phyloP scores from a whole-genome alignment of 2,797 vertebrate species.

The Xyrichtys novacula region DNA sequence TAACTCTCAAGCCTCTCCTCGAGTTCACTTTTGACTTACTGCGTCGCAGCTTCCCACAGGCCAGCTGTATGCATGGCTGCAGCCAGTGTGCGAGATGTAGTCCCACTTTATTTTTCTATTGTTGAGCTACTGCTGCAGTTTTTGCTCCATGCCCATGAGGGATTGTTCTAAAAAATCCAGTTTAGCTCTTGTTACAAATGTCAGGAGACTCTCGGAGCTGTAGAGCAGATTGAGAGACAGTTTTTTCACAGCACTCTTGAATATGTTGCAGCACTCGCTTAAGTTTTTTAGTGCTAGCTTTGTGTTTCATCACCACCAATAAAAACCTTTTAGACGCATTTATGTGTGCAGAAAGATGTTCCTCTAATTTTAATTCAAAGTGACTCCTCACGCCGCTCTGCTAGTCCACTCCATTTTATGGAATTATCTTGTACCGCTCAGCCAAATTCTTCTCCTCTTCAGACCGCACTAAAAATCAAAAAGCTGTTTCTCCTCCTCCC shows the following conservation, averaged over 20 bases:
- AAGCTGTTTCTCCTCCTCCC: constrained; percentile 32
- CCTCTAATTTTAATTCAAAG: constrained; percentile 32
- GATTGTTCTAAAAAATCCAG: constrained; percentile 25
- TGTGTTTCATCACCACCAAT: constrained; percentile 25
- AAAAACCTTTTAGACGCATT: constrained; percentile 15
- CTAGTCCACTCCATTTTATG: constrained; percentile 57
- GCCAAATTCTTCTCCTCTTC: constrained; percentile 37
- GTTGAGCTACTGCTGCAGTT: constrained; percentile 30
- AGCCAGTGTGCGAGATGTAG: constrained; percentile 22
- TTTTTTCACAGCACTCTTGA: constrained; percentile 3
- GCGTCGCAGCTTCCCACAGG: constrained; percentile 11
- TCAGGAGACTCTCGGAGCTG: constrained; percentile 11
- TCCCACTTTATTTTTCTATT: constrained; percentile 22
- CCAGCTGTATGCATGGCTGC: constrained; percentile 4
- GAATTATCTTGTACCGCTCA: constrained; percentile 62
- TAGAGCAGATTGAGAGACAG: constrained; percentile 15
- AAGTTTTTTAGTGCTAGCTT: not conserved
- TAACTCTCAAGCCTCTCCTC: constrained; percentile 21
- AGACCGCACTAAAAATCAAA: constrained; percentile 45
- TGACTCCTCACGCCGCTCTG: constrained; percentile 30
- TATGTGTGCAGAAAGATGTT: constrained; percentile 13
- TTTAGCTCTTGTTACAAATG: constrained; percentile 42
- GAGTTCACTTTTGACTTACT: constrained; percentile 23
- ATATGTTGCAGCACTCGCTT: constrained; percentile 10
- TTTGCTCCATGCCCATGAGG: constrained; percentile 19